Base-by-base conservation (phyloP, 2,797 vertebrate genomes). In the Crocodylus rhombifer region DNA sequence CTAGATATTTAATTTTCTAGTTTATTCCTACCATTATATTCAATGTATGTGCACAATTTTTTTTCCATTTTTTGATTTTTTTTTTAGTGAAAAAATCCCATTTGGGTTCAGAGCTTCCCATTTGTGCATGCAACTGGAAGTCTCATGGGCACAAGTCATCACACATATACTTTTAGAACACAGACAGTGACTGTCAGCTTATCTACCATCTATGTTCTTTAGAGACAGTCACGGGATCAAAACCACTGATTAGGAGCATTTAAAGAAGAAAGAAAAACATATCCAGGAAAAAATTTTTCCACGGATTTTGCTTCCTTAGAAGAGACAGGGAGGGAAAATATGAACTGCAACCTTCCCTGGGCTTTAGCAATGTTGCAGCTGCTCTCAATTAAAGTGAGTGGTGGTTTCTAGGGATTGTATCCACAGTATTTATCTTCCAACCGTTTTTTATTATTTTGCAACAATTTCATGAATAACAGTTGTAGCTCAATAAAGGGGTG, bases 301-400 rank as follows among this genome's bases (percentile, higher is more conserved):
- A 51, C 7, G 86, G 88, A 80, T 67, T 92, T 64, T 84, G 36
- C 42, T 95, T 33, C 33, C 62, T 62, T 89, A 79, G 80, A 91
- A 73, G 65, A 94, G 58, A 58, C 73, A 82, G 60, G 30, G 82
- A 93, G 78, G 69, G 51, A 92, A 78, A 89, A 84, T 84, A 94
- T 84, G 87, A 95, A 93, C 82, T 90, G 82, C 79, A 96, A 28
- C 80, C 64, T 95, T 96, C 67, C 28, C 93, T 87, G 74, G 56
- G 79, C 62, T 96, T 92, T 93, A 94, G 81, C 79, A 96, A 30
- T 86, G 92, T 84, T 93, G 93, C 96, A 96, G 94, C 94, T 97
- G 96, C 90, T 97, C 92, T 96, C 94, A 94, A 91, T 96, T 95
- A 96, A 93, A 92, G 80, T 82, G 80, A 95, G 88, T 75, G 4